Conservation (phyloP, 2,888 invertebrate species). For the Phaedon cochleariae region DNA sequence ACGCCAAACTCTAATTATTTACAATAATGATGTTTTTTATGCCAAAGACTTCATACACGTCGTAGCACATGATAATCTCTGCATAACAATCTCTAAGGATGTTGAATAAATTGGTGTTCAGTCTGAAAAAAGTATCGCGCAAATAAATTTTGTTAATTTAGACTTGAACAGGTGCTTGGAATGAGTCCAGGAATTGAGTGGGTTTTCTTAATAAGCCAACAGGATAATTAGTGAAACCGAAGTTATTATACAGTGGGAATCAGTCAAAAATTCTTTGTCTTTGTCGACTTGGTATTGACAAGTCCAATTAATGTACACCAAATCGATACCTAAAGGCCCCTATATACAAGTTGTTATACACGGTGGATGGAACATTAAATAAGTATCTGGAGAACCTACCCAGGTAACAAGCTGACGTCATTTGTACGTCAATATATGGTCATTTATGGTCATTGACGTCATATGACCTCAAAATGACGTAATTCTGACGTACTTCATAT, state of each 20-base stretch:
- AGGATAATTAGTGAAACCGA: conserved; percentile 25
- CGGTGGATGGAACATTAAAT: too few species aligned
- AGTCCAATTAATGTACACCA: too few species aligned
- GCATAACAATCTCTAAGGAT: conserved; percentile 48
- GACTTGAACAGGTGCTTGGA: conserved; percentile 48
- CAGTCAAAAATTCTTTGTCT: neutral
- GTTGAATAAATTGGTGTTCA: conserved; percentile 44
- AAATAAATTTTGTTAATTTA: conserved; percentile 46
- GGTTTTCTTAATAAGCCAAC: conserved; percentile 41
- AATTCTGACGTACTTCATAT: too few species aligned
- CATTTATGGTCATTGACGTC: too few species aligned
- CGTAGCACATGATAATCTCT: conserved; percentile 37
- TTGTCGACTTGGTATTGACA: neutral
- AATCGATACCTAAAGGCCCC: too few species aligned
- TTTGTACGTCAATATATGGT: too few species aligned
- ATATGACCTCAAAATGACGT: too few species aligned
- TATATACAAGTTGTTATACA: too few species aligned
- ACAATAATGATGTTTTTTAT: conserved; percentile 29
- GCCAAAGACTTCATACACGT: conserved; percentile 36
- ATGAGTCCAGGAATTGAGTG: conserved; percentile 40
- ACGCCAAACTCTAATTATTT: conserved; percentile 30
- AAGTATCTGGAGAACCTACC: too few species aligned
- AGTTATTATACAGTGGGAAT: neutral
- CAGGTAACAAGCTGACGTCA: too few species aligned
- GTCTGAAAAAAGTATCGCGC: conserved; percentile 36